These are phyloP conservation scores for Drosophila affinis DNA, from an alignment of 2,888 invertebrate genomes.

Conservation along the genomic window DNA sequence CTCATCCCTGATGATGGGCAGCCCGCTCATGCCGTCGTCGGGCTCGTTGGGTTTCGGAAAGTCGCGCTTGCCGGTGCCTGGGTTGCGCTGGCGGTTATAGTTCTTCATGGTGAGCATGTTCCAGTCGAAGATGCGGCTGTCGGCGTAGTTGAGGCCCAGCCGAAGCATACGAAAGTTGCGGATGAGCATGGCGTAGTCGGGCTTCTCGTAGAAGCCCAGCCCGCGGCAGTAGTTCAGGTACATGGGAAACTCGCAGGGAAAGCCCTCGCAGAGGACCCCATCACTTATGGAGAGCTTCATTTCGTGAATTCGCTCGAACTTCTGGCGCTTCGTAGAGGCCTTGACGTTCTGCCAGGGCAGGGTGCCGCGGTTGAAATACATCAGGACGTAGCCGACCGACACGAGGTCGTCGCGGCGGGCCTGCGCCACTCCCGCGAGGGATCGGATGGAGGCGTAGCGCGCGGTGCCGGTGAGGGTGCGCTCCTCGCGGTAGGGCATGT, in stretches of 20 bases:
- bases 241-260: conserved; percentile 94
- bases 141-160: conserved; percentile 96
- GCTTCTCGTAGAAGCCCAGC: conserved; percentile 96
- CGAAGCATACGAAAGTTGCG: conserved; percentile 96
- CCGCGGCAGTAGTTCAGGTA: conserved; percentile 98
- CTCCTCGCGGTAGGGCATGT: conserved; percentile 99
- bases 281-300: conserved; percentile 98
- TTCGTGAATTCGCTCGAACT: conserved; percentile 99
- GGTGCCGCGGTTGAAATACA: conserved; percentile 99
- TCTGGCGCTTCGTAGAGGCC: conserved; percentile 98
- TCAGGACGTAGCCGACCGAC: conserved; percentile 98
- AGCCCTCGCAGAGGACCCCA: conserved; percentile 88
- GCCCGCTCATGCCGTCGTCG: conserved; percentile 51
- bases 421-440: conserved; percentile 98
- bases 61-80: conserved; percentile 20
- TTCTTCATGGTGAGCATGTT: conserved; percentile 96
- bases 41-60: not conserved
- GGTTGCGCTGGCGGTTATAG: conserved; percentile 61
- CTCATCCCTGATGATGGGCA: conserved; percentile 50
- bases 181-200: conserved; percentile 96
- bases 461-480: conserved; percentile 91
- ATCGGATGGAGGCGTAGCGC: conserved; percentile 98
- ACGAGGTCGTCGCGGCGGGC: conserved; percentile 98
- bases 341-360: conserved; percentile 99
- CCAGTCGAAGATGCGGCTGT: conserved; percentile 99